Evolutionary conservation across 2,888 invertebrate species (phyloP).

Genomic region (Cheilosia soror): DNA sequence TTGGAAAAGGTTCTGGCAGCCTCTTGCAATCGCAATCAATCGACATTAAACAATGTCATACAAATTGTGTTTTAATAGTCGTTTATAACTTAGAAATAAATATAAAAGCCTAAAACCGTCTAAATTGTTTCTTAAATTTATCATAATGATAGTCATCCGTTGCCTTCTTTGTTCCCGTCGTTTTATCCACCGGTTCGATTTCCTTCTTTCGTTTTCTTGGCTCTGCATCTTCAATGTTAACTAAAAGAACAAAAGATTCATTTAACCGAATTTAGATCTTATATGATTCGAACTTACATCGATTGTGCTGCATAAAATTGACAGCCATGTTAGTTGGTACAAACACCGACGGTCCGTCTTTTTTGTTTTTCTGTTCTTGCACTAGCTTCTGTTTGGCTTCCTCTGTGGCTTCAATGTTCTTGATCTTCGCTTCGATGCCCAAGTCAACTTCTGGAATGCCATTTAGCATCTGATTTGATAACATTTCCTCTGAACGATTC

Average conservation of each 20-base stretch:
- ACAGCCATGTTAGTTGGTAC: constrained; percentile 99
- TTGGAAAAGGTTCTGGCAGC: no score
- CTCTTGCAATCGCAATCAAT: no score
- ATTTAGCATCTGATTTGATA: constrained; percentile 99
- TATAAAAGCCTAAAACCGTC: constrained; percentile 80
- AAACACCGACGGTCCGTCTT: constrained; percentile 96
- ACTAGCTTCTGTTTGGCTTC: constrained; percentile 97
- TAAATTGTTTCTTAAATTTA: constrained; percentile 97
- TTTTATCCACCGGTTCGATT: constrained; percentile 84
- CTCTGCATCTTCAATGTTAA: constrained; percentile 92
- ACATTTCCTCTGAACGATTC: constrained; percentile 98
- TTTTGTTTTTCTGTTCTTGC: constrained; percentile 94
- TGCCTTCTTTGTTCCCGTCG: constrained; percentile 92
- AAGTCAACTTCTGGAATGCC: constrained; percentile 99
- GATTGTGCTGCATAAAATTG: constrained; percentile 98
- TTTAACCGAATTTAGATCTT: constrained; percentile 1
- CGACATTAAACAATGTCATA: no score
- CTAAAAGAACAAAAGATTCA: constrained; percentile 82
- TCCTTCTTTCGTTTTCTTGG: constrained; percentile 84
- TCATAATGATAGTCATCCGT: constrained; percentile 99
- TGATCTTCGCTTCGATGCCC: constrained; percentile 99
- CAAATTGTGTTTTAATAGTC: no score
- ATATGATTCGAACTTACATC: constrained; percentile 87
- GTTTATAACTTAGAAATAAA: no score
- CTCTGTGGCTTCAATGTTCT: constrained; percentile 99